A percentile compares a stretch with the other conserved stretches of the same genome.
phyloP scores from a whole-genome alignment of 2,888 invertebrate species.

The Tenodera sinensis region DNA sequence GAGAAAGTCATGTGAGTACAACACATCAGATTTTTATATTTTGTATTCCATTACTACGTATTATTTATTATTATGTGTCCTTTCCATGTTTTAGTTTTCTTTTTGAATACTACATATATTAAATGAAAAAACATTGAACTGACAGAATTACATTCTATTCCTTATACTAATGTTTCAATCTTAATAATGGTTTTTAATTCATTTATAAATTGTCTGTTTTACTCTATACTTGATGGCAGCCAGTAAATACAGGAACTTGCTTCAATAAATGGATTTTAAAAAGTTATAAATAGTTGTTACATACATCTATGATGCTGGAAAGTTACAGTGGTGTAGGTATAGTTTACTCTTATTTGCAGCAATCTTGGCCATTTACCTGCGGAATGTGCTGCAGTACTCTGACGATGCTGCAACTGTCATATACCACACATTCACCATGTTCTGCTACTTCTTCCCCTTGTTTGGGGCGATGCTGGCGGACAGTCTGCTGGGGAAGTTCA shows the following conservation, averaged over 20 bases:
- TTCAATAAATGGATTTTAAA: neutral
- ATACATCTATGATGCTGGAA: neutral
- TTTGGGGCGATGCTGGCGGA: conserved; percentile 93
- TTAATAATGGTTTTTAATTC: neutral
- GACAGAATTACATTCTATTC: no score
- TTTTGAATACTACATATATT: no score
- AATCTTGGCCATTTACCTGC: conserved; percentile 86
- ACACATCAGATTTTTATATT: neutral
- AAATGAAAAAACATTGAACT: no score
- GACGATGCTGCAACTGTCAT: conserved; percentile 77
- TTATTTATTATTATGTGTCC: neutral
- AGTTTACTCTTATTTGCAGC: conserved; percentile 54
- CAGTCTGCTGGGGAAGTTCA: conserved; percentile 86
- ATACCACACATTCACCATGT: conserved; percentile 84
- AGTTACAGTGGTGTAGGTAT: neutral
- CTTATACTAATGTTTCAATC: no score
- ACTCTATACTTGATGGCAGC: no score
- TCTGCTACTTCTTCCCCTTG: conserved; percentile 85
- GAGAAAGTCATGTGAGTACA: no score
- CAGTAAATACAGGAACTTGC: neutral
- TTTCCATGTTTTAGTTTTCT: no score
- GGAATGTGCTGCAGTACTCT: conserved; percentile 67
- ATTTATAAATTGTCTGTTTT: no score
- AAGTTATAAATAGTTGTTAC: neutral
- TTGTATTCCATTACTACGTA: neutral